These are phyloP conservation scores for Brachyistius frenatus DNA, from an alignment of 2,113 vertebrate genomes.

Conservation along the genomic window DNA sequence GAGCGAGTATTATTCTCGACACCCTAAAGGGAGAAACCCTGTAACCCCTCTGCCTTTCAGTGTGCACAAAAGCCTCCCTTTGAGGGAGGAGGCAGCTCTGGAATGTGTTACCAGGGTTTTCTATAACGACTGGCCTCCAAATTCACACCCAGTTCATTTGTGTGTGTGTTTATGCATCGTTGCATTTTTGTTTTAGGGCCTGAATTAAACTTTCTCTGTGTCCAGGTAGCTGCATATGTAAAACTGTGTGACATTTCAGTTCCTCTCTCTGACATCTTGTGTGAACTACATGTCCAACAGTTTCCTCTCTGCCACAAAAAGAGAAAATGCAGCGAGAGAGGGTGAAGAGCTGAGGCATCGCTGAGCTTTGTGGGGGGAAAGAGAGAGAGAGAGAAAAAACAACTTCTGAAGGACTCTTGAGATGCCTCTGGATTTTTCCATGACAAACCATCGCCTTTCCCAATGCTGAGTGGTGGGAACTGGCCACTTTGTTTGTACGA, in stretches of 20 bases:
- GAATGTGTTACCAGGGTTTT: conserved; percentile 80
- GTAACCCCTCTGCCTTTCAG: conserved; percentile 79
- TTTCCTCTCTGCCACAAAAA: conserved; percentile 12
- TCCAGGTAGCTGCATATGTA: neutral
- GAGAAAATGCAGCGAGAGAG: conserved; percentile 41
- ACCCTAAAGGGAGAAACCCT: conserved; percentile 83
- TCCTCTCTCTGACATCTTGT: conserved; percentile 4
- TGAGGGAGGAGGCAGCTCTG: conserved; percentile 71
- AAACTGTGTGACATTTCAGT: neutral
- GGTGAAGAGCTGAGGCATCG: conserved; percentile 32
- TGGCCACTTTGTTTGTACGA: conserved; percentile 80
- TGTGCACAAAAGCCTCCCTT: conserved; percentile 75
- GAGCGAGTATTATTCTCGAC: conserved; percentile 71
- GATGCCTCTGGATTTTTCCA: conserved; percentile 79
- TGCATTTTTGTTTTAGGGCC: conserved; percentile 19
- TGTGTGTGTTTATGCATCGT: neutral
- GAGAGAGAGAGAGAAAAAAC: conserved; percentile 10
- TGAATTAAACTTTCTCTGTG: neutral
- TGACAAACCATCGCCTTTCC: conserved; percentile 78
- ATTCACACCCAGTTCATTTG: conserved; percentile 54
- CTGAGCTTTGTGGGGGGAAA: conserved; percentile 23
- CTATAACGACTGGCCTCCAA: conserved; percentile 49
- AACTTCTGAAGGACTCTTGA: conserved; percentile 71
- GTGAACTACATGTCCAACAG: conserved; percentile 13
- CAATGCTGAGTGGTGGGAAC: conserved; percentile 78